phyloP scores from a whole-genome alignment of 30 jellyfish, hydroid and myxozoan genomes.

The Turritopsis rubra region DNA sequence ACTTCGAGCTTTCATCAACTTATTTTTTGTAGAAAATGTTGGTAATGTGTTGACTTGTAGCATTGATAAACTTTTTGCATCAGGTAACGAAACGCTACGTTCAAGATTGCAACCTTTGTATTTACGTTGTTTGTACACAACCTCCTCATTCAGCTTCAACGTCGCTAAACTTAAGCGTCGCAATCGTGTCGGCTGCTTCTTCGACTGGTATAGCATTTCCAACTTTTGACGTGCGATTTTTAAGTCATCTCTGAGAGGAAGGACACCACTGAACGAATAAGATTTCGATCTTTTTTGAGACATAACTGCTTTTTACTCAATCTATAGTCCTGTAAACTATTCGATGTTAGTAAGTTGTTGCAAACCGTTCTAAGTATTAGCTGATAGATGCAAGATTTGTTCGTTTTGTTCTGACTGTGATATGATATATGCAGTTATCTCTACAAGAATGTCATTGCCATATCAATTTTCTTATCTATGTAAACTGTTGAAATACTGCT shows the following conservation, averaged over 20 bases:
- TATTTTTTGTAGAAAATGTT: not conserved
- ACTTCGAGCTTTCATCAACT: not conserved
- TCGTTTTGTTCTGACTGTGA: not conserved
- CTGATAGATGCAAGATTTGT: not conserved
- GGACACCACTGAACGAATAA: not conserved
- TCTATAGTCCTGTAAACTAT: not conserved
- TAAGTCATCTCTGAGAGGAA: not conserved
- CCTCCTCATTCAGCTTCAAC: not conserved
- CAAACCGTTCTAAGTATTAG: not conserved
- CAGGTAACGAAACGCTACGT: slow-evolving; percentile 6
- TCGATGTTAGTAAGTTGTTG: not conserved
- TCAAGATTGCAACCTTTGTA: not conserved
- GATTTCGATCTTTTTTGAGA: not conserved
- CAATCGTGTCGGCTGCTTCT: not conserved
- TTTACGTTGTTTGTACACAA: not conserved
- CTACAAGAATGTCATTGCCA: not conserved
- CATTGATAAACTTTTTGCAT: not conserved
- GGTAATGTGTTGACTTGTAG: not conserved
- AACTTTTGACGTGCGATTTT: not conserved
- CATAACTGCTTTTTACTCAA: not conserved
- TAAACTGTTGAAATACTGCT: not conserved
- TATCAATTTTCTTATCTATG: not conserved
- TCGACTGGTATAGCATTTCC: not conserved
- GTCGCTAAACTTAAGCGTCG: slow-evolving; percentile 1
- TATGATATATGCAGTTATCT: not conserved